These are phyloP conservation scores for Onychostoma macrolepis DNA, from an alignment of 2,113 vertebrate species.

Conservation along the genomic window DNA sequence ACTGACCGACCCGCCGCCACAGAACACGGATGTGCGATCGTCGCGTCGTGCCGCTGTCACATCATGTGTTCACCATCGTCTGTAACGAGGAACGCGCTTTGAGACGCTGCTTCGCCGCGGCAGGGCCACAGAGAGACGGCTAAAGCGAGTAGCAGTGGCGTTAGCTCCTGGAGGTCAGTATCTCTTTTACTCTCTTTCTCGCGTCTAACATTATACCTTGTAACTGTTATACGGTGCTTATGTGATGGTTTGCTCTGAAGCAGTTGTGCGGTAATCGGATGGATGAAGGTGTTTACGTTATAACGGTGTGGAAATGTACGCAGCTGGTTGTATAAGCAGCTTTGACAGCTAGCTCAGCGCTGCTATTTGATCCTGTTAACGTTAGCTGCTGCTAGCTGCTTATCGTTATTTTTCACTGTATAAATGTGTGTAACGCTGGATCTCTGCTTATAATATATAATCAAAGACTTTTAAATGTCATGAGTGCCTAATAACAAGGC, in stretches of 20 bases:
- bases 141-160: slow-evolving; percentile 19
- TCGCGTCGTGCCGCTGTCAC: neutral
- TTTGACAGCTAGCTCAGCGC: slow-evolving; percentile 39
- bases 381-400: slow-evolving; percentile 14
- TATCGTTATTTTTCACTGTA: neutral
- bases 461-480: neutral
- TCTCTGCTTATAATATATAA: neutral
- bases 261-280: neutral
- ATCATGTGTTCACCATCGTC: slow-evolving; percentile 10
- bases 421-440: neutral
- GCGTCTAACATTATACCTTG: neutral
- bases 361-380: slow-evolving; percentile 34
- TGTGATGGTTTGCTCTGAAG: neutral
- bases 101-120: neutral
- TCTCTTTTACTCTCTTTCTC: slow-evolving; percentile 1
- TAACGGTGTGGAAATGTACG: slow-evolving; percentile 7
- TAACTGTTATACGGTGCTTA: neutral
- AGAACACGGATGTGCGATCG: neutral
- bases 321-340: slow-evolving; percentile 21
- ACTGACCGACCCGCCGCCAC: neutral
- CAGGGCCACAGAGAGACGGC: neutral
- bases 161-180: slow-evolving; percentile 51
- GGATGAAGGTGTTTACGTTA: neutral
- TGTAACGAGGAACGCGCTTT: neutral
- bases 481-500: neutral